Evolutionary conservation across 2,888 invertebrate genomes (phyloP).

Genomic region (Macrophya alboannulata): DNA sequence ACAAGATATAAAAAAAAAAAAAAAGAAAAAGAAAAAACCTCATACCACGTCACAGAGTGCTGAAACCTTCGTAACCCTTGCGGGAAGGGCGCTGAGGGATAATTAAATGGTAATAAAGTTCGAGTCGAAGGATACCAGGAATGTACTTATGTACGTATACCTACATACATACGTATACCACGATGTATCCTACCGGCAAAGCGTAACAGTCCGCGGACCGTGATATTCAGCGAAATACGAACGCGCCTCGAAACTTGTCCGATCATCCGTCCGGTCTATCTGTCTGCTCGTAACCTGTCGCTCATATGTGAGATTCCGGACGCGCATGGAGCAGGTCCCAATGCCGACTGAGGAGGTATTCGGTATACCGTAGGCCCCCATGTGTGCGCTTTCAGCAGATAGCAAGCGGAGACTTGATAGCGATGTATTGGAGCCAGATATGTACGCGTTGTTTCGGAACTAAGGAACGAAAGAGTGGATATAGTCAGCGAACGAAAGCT

Average conservation of each 20-base stretch:
- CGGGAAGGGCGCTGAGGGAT: not conserved
- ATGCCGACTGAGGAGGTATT: constrained; percentile 69
- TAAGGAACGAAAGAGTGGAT: not conserved
- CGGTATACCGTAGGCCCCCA: constrained; percentile 51
- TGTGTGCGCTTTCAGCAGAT: constrained; percentile 51
- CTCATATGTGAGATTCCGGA: constrained; percentile 70
- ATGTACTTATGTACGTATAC: not conserved
- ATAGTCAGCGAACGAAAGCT: not conserved
- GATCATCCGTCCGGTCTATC: constrained; percentile 33
- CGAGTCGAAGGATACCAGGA: not conserved
- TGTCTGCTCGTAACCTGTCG: constrained; percentile 66
- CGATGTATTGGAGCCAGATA: constrained; percentile 31
- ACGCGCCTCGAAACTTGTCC: constrained; percentile 5
- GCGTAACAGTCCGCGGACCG: not conserved
- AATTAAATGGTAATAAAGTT: constrained; percentile 34
- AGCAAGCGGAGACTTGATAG: constrained; percentile 27
- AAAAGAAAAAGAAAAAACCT: not conserved
- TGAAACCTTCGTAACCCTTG: not conserved
- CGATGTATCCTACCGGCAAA: not conserved
- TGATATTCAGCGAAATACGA: constrained; percentile 2
- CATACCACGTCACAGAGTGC: constrained; percentile 4
- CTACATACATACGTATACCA: not conserved
- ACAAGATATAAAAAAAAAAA: not conserved
- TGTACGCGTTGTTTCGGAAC: not conserved
- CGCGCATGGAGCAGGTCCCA: constrained; percentile 68